Percentiles rank a stretch among this genome's conserved stretches.
These are phyloP conservation scores for Ctenodactylus gundi DNA, from an alignment of 2,113 vertebrate species.

Conservation along the genomic window DNA sequence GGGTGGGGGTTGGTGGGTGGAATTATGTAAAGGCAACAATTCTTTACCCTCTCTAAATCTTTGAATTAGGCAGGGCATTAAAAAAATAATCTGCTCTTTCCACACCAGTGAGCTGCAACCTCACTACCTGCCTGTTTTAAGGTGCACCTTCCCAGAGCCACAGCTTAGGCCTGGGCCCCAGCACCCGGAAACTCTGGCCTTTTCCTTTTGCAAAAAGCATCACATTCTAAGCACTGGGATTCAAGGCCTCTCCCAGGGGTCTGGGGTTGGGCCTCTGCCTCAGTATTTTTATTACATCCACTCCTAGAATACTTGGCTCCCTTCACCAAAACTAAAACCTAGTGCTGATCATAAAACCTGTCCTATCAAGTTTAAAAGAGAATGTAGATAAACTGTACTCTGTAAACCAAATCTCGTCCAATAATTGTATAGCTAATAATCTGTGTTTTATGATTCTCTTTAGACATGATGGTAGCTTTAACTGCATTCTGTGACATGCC, in stretches of 20 bases:
- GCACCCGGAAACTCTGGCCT: background rate
- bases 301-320: constrained; percentile 41
- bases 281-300: background rate
- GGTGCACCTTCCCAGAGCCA: background rate
- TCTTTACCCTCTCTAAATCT: background rate
- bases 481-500: background rate
- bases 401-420: constrained; percentile 33
- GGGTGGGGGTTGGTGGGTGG: background rate
- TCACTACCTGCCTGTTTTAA: background rate
- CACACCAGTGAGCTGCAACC: constrained; percentile 6
- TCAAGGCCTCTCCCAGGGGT: background rate
- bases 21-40: background rate
- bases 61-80: background rate
- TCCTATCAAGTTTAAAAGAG: constrained; percentile 51
- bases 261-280: background rate
- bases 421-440: constrained; percentile 11
- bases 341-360: constrained; percentile 50
- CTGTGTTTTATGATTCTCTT: constrained; percentile 49
- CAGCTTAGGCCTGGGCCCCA: background rate
- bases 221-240: accelerated
- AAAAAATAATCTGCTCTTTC: background rate
- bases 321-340: constrained; percentile 52
- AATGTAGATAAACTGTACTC: constrained; percentile 27
- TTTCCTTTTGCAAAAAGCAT: background rate
- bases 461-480: background rate